A percentile compares a stretch with the other conserved stretches of the same genome.
phyloP scores from a whole-genome alignment of 2,888 invertebrate genomes.

The Linyphia triangularis region DNA sequence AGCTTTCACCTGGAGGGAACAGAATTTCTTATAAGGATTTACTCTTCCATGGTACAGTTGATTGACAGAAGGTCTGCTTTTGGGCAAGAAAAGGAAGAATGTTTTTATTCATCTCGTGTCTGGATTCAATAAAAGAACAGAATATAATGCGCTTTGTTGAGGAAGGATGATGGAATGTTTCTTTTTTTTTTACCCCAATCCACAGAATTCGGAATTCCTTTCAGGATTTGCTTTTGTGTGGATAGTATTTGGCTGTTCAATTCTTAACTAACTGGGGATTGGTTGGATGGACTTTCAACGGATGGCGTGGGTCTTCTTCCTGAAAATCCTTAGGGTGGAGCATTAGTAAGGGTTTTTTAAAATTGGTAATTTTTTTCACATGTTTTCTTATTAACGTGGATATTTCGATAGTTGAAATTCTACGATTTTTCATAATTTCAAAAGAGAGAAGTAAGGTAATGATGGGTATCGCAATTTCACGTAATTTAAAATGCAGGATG shows the following conservation, averaged over 20 bases:
- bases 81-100: neutral
- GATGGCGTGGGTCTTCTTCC: too few relatives aligned
- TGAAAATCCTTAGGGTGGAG: too few relatives aligned
- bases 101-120: neutral
- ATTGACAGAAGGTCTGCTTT: neutral
- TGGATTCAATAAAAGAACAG: neutral
- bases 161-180: neutral
- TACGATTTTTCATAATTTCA: too few relatives aligned
- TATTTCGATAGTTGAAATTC: too few relatives aligned
- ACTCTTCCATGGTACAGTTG: neutral
- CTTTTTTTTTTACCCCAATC: neutral
- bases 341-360: too few relatives aligned
- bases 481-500: too few relatives aligned
- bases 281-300: too few relatives aligned
- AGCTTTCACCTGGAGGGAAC: neutral
- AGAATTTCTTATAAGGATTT: neutral
- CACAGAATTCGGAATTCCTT: neutral
- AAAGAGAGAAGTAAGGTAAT: too few relatives aligned
- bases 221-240: neutral
- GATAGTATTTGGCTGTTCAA: neutral
- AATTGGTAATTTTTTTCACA: too few relatives aligned
- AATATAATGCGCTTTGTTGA: slow-evolving; percentile 16
- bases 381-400: too few relatives aligned
- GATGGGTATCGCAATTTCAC: too few relatives aligned
- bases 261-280: neutral